Evolutionary conservation across 2,113 vertebrate species (phyloP).

Genomic region (Nematolebias whitei): DNA sequence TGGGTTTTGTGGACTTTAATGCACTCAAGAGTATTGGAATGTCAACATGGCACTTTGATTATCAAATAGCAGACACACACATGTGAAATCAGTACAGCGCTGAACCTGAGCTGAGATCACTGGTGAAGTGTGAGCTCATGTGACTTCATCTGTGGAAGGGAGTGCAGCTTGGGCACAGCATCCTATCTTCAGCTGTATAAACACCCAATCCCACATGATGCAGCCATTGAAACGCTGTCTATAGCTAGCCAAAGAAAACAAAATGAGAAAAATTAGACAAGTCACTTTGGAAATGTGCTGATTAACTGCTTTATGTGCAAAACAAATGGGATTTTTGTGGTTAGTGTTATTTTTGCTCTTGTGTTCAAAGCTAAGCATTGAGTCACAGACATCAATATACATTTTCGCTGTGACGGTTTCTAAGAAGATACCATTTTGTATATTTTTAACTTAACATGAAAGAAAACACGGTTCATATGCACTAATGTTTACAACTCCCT

Average conservation of each 20-base stretch:
- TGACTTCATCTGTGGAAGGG: constrained; percentile 36
- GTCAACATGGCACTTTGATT: constrained; percentile 23
- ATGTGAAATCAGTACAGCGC: constrained; percentile 44
- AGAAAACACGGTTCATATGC: neutral
- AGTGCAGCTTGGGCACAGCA: constrained; percentile 53
- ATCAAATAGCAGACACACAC: constrained; percentile 48
- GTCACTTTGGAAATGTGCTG: constrained; percentile 30
- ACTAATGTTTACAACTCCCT: neutral
- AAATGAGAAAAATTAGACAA: constrained; percentile 32
- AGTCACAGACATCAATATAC: neutral
- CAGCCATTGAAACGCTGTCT: constrained; percentile 8
- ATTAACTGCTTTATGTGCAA: constrained; percentile 35
- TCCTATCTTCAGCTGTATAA: constrained; percentile 67
- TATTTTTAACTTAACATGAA: neutral
- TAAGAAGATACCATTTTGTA: no score
- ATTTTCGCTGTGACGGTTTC: constrained; percentile 1
- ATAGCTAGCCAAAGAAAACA: constrained; percentile 33
- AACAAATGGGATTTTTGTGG: constrained; percentile 50
- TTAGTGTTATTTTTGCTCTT: constrained; percentile 40
- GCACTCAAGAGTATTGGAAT: constrained; percentile 17
- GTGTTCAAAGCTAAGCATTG: constrained; percentile 12
- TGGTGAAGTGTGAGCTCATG: constrained; percentile 18
- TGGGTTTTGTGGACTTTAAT: constrained; percentile 20
- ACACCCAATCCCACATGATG: constrained; percentile 55
- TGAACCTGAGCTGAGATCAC: constrained; percentile 60